These are phyloP conservation scores for Sinhomidia bicolor DNA, from an alignment of 2,888 invertebrate genomes.

Conservation along the genomic window DNA sequence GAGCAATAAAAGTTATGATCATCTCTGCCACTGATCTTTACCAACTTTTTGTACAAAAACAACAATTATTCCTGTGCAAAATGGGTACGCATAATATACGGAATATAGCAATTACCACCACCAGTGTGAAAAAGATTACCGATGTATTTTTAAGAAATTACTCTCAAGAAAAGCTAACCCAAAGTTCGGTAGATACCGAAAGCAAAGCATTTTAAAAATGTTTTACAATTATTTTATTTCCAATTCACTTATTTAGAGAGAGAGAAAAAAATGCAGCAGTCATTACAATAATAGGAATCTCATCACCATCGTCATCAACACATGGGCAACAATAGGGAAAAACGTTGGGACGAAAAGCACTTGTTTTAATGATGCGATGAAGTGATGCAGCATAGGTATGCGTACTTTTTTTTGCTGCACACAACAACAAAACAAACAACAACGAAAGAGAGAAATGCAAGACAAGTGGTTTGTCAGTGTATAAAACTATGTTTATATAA, in stretches of 20 bases:
- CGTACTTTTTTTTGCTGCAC: background rate
- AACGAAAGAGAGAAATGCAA: constrained; percentile 14
- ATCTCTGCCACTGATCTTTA: background rate
- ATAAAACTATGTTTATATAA: constrained; percentile 66
- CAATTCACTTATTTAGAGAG: background rate
- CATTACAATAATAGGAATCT: background rate
- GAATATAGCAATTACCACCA: too few species aligned
- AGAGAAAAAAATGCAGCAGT: background rate
- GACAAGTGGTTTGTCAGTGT: constrained; percentile 56
- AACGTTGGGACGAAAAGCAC: too few species aligned
- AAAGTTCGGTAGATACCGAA: background rate
- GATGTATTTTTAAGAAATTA: background rate
- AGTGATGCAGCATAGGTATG: background rate
- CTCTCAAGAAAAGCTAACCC: background rate
- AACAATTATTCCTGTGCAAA: background rate
- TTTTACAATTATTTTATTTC: background rate
- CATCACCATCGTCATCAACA: background rate
- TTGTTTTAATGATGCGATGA: background rate
- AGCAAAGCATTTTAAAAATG: background rate
- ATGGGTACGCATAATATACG: too few species aligned
- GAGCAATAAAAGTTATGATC: too few species aligned
- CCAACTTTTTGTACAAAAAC: background rate
- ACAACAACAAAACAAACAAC: background rate
- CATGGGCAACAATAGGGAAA: too few species aligned
- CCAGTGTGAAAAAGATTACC: too few species aligned